Evolutionary conservation across 2,888 invertebrate genomes (phyloP).

Genomic region (Campoletis raptor): DNA sequence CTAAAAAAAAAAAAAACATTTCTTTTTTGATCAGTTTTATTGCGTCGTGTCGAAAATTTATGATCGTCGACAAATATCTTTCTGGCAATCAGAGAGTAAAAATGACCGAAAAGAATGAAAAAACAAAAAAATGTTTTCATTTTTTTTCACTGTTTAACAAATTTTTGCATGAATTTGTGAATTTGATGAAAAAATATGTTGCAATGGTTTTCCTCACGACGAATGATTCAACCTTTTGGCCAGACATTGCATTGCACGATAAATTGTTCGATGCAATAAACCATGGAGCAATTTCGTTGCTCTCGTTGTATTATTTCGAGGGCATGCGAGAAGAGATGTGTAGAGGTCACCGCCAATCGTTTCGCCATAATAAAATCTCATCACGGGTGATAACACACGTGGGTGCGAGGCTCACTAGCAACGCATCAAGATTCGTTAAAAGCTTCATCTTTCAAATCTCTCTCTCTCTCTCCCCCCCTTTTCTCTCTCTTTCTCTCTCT

Average conservation of each 20-base stretch:
- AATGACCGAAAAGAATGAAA: too few species aligned
- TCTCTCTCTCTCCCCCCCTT: constrained; percentile 12
- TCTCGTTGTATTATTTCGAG: constrained; percentile 21
- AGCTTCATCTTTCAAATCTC: constrained; percentile 23
- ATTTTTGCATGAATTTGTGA: background rate
- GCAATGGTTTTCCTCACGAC: constrained; percentile 7
- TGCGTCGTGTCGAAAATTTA: too few species aligned
- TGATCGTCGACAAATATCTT: too few species aligned
- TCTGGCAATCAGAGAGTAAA: too few species aligned
- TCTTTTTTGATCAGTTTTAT: too few species aligned
- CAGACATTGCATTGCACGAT: constrained; percentile 50
- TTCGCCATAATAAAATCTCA: constrained; percentile 46
- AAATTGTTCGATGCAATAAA: constrained; percentile 21
- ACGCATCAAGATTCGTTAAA: constrained; percentile 57
- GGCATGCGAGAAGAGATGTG: constrained; percentile 17
- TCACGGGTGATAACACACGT: constrained; percentile 45
- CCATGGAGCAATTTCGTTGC: constrained; percentile 31
- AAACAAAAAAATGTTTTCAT: background rate
- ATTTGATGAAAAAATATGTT: background rate
- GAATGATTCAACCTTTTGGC: constrained; percentile 48
- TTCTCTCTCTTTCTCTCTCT: constrained; percentile 19
- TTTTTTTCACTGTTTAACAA: background rate
- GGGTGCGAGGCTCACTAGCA: constrained; percentile 13
- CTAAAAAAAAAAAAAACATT: too few species aligned
- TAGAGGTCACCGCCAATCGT: constrained; percentile 37